These are phyloP conservation scores for Lateolabrax maculatus DNA, from an alignment of 2,797 vertebrate genomes.

Conservation along the genomic window DNA sequence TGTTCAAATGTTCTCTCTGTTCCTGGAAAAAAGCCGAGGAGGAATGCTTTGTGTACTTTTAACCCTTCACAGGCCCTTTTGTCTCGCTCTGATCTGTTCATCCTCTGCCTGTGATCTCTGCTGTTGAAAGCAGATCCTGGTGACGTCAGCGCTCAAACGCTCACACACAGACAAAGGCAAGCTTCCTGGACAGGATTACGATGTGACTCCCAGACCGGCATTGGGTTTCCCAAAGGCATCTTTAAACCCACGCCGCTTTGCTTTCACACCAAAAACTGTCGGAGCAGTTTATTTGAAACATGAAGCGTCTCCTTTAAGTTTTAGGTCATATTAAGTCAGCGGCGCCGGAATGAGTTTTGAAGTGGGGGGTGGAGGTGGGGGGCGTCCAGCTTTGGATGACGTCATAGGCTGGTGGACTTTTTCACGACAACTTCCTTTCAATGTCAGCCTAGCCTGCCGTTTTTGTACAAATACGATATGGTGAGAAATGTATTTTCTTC, in stretches of 20 bases:
- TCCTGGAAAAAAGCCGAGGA: slow-evolving; percentile 54
- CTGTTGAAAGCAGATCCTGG: slow-evolving; percentile 56
- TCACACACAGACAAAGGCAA: slow-evolving; percentile 46
- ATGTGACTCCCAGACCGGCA: slow-evolving; percentile 24
- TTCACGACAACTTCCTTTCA: too few species aligned
- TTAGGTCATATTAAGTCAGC: not conserved
- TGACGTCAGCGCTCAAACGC: slow-evolving; percentile 34
- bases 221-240: slow-evolving; percentile 52
- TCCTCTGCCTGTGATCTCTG: slow-evolving; percentile 65
- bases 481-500: too few species aligned
- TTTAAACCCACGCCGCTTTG: slow-evolving; percentile 27
- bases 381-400: too few species aligned
- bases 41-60: slow-evolving; percentile 73
- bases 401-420: too few species aligned
- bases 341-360: too few species aligned
- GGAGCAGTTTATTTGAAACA: not conserved
- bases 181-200: slow-evolving; percentile 57
- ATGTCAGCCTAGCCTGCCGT: too few species aligned
- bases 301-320: not conserved
- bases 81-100: slow-evolving; percentile 57
- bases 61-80: slow-evolving; percentile 62
- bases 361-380: too few species aligned
- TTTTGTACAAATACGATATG: too few species aligned
- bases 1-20: slow-evolving; percentile 47
- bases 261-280: slow-evolving; percentile 8